Conservation (phyloP, 1,140 invertebrate species). For the Ruditapes philippinarum region DNA sequence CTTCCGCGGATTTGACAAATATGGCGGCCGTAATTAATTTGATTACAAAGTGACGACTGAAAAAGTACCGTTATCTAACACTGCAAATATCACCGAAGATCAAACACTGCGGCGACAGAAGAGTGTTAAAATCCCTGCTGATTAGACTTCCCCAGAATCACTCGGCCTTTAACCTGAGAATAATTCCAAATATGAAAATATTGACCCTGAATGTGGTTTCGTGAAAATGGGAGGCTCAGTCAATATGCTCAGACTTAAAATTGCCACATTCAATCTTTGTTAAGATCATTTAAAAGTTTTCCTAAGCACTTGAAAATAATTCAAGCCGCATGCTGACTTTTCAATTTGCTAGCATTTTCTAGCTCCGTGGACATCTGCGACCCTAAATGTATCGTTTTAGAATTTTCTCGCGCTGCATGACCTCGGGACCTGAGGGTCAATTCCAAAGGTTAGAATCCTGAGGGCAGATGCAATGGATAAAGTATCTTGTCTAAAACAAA, state of each 20-base stretch:
- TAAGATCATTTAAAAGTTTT: constrained; percentile 45
- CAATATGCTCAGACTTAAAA: constrained; percentile 62
- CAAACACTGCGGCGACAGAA: constrained; percentile 37
- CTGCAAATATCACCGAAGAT: constrained; percentile 3
- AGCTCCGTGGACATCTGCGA: constrained; percentile 10
- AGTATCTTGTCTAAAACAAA: constrained; percentile 40
- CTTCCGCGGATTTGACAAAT: constrained; percentile 37
- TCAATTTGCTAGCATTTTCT: constrained; percentile 50
- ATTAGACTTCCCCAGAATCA: constrained; percentile 30
- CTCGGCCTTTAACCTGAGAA: constrained; percentile 11
- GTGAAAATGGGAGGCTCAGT: constrained; percentile 6
- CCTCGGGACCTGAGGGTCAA: constrained; percentile 30
- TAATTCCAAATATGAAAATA: constrained; percentile 49
- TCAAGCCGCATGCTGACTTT: constrained; percentile 54
- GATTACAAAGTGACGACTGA: constrained; percentile 33
- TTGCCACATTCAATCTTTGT: constrained; percentile 48
- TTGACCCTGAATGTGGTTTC: constrained; percentile 45
- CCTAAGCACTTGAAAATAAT: constrained; percentile 55
- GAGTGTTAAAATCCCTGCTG: constrained; percentile 28
- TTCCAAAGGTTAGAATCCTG: constrained; percentile 20
- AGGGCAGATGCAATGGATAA: constrained; percentile 53
- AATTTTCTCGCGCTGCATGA: constrained; percentile 29
- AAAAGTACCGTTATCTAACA: constrained; percentile 61
- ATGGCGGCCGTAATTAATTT: constrained; percentile 49
- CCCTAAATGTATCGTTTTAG: constrained; percentile 1